A percentile compares a stretch with the other conserved stretches of the same genome.
These are phyloP conservation scores for Drosophila repletoides DNA, from an alignment of 1,140 invertebrate species.

Conservation along the genomic window DNA sequence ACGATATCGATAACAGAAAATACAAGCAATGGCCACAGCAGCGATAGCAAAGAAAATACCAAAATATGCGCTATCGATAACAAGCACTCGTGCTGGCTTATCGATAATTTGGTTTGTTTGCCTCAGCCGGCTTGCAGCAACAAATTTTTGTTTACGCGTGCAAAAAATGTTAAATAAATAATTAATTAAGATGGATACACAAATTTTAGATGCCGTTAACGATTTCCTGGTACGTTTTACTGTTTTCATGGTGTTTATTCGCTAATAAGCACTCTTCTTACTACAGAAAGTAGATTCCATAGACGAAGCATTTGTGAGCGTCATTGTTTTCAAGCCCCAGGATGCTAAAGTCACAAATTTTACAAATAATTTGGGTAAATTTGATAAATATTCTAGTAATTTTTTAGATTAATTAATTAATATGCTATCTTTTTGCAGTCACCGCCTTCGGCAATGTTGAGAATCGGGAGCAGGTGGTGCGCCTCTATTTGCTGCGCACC, in stretches of 20 bases:
- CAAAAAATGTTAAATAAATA: slow-evolving; percentile 44
- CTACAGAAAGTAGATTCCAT: slow-evolving; percentile 90
- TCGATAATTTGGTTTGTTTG: slow-evolving; percentile 12
- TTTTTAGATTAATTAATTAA: background rate
- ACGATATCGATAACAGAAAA: background rate
- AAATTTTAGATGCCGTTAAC: slow-evolving; percentile 70
- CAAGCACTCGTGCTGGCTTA: background rate
- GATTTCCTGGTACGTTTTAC: slow-evolving; percentile 64
- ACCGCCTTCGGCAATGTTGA: slow-evolving; percentile 84
- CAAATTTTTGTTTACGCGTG: slow-evolving; percentile 49
- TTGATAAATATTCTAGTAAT: too few species aligned
- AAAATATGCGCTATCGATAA: background rate
- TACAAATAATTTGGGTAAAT: slow-evolving; percentile 84
- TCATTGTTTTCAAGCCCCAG: slow-evolving; percentile 89
- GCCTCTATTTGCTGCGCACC: slow-evolving; percentile 87
- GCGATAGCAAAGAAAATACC: background rate
- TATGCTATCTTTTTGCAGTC: slow-evolving; percentile 79
- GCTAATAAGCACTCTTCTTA: background rate
- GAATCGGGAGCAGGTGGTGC: slow-evolving; percentile 87
- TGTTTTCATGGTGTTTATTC: background rate
- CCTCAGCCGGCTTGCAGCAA: slow-evolving; percentile 13
- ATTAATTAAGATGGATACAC: slow-evolving; percentile 56
- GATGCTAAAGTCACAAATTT: slow-evolving; percentile 86
- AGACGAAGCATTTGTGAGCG: slow-evolving; percentile 93
- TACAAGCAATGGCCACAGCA: background rate